These are phyloP conservation scores for Nestor notabilis DNA, from an alignment of 2,113 vertebrate species.

Conservation along the genomic window DNA sequence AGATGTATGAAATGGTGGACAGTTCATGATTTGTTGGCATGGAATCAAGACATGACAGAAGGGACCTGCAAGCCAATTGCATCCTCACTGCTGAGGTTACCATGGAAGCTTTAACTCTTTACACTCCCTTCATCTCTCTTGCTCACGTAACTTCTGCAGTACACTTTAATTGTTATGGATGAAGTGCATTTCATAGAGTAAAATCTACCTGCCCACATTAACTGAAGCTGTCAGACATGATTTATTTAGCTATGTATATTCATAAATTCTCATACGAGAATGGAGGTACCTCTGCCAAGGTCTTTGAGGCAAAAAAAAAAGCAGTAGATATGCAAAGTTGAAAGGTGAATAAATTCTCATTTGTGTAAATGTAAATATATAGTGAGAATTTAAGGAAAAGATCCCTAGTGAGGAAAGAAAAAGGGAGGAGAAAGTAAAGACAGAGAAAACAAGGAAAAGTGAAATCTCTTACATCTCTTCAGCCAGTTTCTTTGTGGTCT, in stretches of 20 bases:
- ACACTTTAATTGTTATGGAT: slow-evolving; percentile 72
- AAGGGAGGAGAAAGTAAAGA: not conserved
- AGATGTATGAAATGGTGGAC: slow-evolving; percentile 68
- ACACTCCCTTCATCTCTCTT: not conserved
- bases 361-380: not conserved
- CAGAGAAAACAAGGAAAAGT: not conserved
- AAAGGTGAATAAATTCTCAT: not conserved
- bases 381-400: not conserved
- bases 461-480: not conserved
- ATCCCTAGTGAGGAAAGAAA: not conserved
- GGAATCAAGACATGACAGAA: slow-evolving; percentile 69
- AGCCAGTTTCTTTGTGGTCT: not conserved
- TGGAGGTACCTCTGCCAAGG: slow-evolving; percentile 9
- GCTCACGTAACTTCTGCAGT: not conserved
- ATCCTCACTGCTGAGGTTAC: slow-evolving; percentile 68
- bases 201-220: slow-evolving; percentile 60
- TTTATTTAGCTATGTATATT: slow-evolving; percentile 54
- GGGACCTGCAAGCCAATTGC: slow-evolving; percentile 58
- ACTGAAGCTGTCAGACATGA: slow-evolving; percentile 63
- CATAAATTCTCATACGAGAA: slow-evolving; percentile 30
- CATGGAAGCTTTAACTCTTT: slow-evolving; percentile 73
- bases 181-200: slow-evolving; percentile 58
- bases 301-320: slow-evolving; percentile 1
- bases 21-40: slow-evolving; percentile 70
- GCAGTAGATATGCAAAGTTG: not conserved